These are phyloP conservation scores for Vanacampus margaritifer DNA, from an alignment of 2,113 vertebrate species.

Conservation along the genomic window DNA sequence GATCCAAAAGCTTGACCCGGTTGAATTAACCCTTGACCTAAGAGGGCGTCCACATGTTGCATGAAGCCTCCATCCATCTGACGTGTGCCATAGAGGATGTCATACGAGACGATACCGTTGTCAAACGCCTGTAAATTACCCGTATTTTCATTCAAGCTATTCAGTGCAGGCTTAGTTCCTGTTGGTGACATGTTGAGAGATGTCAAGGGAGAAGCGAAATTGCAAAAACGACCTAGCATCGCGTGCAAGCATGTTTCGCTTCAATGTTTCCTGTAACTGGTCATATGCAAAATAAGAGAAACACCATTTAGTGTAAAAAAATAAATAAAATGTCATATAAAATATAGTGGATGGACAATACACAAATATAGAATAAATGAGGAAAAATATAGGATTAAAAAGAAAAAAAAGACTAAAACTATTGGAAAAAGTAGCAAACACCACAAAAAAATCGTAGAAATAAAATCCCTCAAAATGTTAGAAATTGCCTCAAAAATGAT, in stretches of 20 bases:
- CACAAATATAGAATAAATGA: too few species aligned
- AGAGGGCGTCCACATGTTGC: neutral
- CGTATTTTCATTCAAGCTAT: too few species aligned
- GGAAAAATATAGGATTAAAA: too few species aligned
- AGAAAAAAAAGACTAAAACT: too few species aligned
- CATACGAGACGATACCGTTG: neutral
- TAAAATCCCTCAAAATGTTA: too few species aligned
- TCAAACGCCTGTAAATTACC: neutral
- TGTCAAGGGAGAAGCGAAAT: neutral
- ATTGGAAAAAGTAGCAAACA: too few species aligned
- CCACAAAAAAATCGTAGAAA: too few species aligned
- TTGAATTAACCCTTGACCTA: neutral
- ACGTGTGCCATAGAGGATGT: neutral
- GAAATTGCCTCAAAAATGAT: too few species aligned
- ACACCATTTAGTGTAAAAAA: neutral
- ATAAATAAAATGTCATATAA: too few species aligned
- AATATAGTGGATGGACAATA: too few species aligned
- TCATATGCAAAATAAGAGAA: neutral
- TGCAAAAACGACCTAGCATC: too few species aligned
- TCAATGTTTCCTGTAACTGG: neutral
- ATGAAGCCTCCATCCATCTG: neutral
- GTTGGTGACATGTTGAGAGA: neutral
- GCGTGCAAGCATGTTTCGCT: neutral
- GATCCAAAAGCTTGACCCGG: constrained; percentile 2
- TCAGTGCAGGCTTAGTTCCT: neutral